Base-by-base conservation (phyloP, 2,888 invertebrate species). In the Bugulina stolonifera region DNA sequence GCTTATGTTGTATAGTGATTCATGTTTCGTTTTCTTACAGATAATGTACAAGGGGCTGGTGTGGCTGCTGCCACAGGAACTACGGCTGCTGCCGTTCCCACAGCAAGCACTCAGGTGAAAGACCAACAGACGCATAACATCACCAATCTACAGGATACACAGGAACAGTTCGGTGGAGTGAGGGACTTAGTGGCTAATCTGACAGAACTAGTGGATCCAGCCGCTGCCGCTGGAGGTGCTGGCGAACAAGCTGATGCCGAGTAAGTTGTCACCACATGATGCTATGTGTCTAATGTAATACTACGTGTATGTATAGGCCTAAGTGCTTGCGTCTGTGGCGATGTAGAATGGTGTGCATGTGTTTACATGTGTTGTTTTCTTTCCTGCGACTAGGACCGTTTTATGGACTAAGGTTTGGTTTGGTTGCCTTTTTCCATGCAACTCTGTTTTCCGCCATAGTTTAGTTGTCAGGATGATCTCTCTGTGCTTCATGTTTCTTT, bases 181-280 rank as follows among this genome's bases (percentile, higher is more conserved):
- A 27, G 32, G n/a, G 64, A 22, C 32, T 32, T 64, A 10, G 64
- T 32, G 5, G 64, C 64, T 14, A 64, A 64, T 27, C 64, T 64
- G 25, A 64, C 64, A 32, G 64, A 64, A n/a, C n/a, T 64, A 10
- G 64, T 64, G 64, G 64, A 64, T n/a, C 64, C 64, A 14, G 22
- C 64, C 3, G 57, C 57, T 5, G 64, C 64, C 10, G 64, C 64
- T 3, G 43, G 43, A 43, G 18, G 43, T 43, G 64, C 25, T 32
- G 64, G 64, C 5, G 64, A 64, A 10, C 22, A 64, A n/a, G 64
- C 64, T 10, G 64, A 64, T 64, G 64, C 64, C 2, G 64, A 64
- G 64, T 64, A 34, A 64, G 64, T 64, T 14, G 25, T 29, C 10
- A 55, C 5, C n/a, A 25, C 55, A 55, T 5, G 43, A 43, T n/a